Evolutionary conservation across 2,113 vertebrate species (phyloP), one percentile per base, ranked within the genome.

Genomic region (Peromyscus californicus): DNA sequence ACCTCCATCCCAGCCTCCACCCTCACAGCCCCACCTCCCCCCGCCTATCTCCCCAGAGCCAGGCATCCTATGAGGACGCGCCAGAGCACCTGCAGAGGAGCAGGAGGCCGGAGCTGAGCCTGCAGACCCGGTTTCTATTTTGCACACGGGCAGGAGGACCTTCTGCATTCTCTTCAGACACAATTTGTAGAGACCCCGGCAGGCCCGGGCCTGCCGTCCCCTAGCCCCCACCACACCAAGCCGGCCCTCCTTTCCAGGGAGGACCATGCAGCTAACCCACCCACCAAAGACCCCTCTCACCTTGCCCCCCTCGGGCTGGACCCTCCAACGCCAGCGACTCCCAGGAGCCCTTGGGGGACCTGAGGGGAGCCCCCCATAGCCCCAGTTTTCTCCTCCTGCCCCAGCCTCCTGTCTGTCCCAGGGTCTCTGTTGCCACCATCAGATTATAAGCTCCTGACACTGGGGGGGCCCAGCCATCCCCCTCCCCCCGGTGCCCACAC

Each of bases 81-180:
- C 89, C 96, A 91, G 96, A 95, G 91, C 91, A 75, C 94, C 97
- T 96, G 95, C 93, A 74, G 95, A 96, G 95, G 96, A 96, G 94
- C 97, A 94, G 97, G 97, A 98, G 96, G 97, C 97, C 61, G 82
- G 98, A 97, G 96, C 97, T 90, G 95, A 97, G 95, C 97, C 97
- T 82, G 74, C 89, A 97, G 91, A 98, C 72, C 95, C 59, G 74
- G 97, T 65, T 98, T 97, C 98, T 97, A 97, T 96, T 98, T 98
- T 98, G 98, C 98, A 98, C 98, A 98, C 75, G 89, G 97, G 97
- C 98, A 97, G 98, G 98, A 98, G 97, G 97, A 96, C 94, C 96
- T 96, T 97, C 93, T 94, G 95, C 97, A 93, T 98, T 98, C 96
- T 98, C 97, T 97, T 97, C 97, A 97, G 96, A 97, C 95, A 96